phyloP scores from a whole-genome alignment of 2,888 invertebrate genomes.

The Mylabris sibirica region DNA sequence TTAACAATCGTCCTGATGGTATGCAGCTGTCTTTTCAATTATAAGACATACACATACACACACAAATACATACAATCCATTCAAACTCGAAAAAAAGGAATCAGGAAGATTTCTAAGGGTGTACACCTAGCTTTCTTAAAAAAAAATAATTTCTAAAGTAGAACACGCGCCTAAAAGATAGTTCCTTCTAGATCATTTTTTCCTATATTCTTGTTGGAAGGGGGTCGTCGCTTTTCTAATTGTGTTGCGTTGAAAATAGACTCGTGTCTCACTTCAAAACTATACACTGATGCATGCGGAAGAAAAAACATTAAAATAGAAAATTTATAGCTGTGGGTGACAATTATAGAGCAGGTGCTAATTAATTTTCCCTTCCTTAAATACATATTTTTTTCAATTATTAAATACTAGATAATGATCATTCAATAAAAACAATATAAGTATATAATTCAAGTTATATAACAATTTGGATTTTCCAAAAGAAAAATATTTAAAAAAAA shows the following conservation, averaged over 20 bases:
- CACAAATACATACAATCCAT: not conserved
- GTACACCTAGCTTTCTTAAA: not conserved
- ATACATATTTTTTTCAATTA: no score
- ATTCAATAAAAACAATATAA: not conserved
- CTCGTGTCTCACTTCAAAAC: not conserved
- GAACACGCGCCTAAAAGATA: not conserved
- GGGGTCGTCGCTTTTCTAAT: not conserved
- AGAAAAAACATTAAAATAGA: slow-evolving; percentile 1
- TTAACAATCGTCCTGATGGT: slow-evolving; percentile 23
- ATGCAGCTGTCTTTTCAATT: slow-evolving; percentile 35
- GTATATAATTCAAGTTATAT: not conserved
- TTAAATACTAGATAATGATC: not conserved
- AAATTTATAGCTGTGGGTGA: not conserved
- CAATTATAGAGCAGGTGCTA: not conserved
- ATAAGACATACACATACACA: slow-evolving; percentile 19
- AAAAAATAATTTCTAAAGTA: not conserved
- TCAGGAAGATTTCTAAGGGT: not conserved
- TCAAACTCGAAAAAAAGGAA: slow-evolving; percentile 5
- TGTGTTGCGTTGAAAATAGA: not conserved
- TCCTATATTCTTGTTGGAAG: not conserved
- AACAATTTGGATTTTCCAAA: not conserved
- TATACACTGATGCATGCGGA: not conserved
- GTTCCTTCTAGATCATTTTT: not conserved
- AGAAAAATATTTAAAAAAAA: not conserved
- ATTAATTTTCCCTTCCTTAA: not conserved